Evolutionary conservation across 2,113 vertebrate genomes (phyloP).

Genomic region (Xenopus borealis): DNA sequence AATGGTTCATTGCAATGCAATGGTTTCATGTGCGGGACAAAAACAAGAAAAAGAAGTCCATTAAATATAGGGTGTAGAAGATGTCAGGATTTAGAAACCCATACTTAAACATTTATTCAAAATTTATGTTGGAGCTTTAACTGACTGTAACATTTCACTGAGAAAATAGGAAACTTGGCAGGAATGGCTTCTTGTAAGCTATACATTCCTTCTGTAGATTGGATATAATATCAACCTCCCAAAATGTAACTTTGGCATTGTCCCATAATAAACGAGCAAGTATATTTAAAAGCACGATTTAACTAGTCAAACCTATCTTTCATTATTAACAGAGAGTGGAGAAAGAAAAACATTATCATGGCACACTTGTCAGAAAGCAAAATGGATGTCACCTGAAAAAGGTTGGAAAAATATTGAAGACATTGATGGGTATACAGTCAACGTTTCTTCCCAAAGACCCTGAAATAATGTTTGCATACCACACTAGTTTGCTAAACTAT

Average conservation of each 20-base stretch:
- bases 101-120: conserved; percentile 10
- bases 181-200: background rate
- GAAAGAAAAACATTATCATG: background rate
- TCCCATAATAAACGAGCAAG: conserved; percentile 7
- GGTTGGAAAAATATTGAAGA: conserved; percentile 2
- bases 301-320: conserved; percentile 15
- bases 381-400: background rate
- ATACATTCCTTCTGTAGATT: conserved; percentile 12
- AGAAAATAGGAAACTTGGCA: conserved; percentile 26
- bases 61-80: conserved; percentile 1
- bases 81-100: background rate
- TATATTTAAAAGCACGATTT: background rate
- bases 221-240: conserved; percentile 1
- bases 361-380: conserved; percentile 9
- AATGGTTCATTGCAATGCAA: background rate
- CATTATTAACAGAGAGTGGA: background rate
- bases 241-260: conserved; percentile 5
- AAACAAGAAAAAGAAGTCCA: background rate
- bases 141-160: conserved; percentile 9
- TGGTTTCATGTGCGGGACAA: background rate
- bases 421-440: background rate
- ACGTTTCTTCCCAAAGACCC: background rate
- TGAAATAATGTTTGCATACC: background rate
- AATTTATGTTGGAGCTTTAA: conserved; percentile 1
- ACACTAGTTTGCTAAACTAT: background rate